phyloP scores from a whole-genome alignment of 2,888 invertebrate genomes.

The Candidula unifasciata region DNA sequence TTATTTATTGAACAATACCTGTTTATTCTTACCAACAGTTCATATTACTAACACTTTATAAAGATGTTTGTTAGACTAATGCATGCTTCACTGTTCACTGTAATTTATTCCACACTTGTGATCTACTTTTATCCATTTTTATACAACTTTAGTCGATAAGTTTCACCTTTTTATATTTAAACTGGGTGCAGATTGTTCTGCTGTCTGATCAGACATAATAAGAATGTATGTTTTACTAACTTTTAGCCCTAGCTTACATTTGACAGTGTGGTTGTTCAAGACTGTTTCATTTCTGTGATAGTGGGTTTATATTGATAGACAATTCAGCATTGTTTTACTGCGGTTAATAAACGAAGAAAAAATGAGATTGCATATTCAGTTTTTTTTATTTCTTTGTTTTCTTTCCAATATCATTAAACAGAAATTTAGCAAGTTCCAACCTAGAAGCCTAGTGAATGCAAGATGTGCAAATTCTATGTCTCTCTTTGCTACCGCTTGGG shows the following conservation, averaged over 20 bases:
- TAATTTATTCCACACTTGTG: not conserved
- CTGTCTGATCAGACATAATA: too few species aligned
- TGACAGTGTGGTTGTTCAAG: constrained; percentile 47
- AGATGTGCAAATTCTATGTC: too few species aligned
- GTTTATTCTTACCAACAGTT: too few species aligned
- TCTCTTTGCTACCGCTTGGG: too few species aligned
- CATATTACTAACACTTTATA: too few species aligned
- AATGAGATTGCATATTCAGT: not conserved
- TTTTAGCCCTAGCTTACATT: constrained; percentile 39
- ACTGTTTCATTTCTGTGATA: constrained; percentile 54
- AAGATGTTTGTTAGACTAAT: not conserved
- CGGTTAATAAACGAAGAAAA: constrained; percentile 46
- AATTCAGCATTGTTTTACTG: constrained; percentile 52
- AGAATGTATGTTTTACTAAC: not conserved
- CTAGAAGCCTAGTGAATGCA: too few species aligned
- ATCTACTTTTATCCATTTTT: not conserved
- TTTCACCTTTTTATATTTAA: too few species aligned
- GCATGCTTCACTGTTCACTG: constrained; percentile 31
- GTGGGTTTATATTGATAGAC: constrained; percentile 49
- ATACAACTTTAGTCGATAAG: too few species aligned
- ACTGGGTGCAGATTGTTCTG: too few species aligned
- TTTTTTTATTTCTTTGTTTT: not conserved
- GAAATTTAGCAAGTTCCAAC: too few species aligned
- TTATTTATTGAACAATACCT: too few species aligned
- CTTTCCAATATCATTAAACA: not conserved